phyloP scores from a whole-genome alignment of 2,797 vertebrate species.

The Alcedo quadribrachys region DNA sequence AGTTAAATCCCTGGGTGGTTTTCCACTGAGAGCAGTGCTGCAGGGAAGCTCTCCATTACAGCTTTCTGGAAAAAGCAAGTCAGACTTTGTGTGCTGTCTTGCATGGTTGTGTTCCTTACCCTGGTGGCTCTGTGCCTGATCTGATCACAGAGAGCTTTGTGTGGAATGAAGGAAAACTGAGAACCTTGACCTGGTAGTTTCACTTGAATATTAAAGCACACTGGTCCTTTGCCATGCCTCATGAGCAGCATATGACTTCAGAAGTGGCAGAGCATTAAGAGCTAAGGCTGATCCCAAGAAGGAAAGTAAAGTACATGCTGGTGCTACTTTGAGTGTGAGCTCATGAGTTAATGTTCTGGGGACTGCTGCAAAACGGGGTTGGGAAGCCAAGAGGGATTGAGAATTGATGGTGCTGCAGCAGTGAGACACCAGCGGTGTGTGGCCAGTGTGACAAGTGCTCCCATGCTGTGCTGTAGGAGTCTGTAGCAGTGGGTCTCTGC shows the following conservation, averaged over 20 bases:
- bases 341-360: accelerated
- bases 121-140: not conserved
- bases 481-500: not conserved
- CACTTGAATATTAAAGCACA: conserved; percentile 8
- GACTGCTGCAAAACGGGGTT: not conserved
- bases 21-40: not conserved
- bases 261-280: not conserved
- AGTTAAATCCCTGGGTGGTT: not conserved
- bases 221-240: not conserved
- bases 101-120: not conserved
- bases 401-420: not conserved
- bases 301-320: not conserved
- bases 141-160: conserved; percentile 5
- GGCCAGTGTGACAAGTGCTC: not conserved
- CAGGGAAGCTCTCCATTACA: not conserved
- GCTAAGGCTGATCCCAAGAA: not conserved
- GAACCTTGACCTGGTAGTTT: conserved; percentile 30
- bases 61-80: not conserved
- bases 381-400: not conserved
- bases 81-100: accelerated
- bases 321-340: not conserved
- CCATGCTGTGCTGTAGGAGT: accelerated
- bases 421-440: not conserved
- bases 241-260: not conserved
- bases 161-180: not conserved